A percentile compares a stretch with the other conserved stretches of the same genome.
phyloP scores from a whole-genome alignment of 2,113 vertebrate species.

The Pardalotus punctatus region DNA sequence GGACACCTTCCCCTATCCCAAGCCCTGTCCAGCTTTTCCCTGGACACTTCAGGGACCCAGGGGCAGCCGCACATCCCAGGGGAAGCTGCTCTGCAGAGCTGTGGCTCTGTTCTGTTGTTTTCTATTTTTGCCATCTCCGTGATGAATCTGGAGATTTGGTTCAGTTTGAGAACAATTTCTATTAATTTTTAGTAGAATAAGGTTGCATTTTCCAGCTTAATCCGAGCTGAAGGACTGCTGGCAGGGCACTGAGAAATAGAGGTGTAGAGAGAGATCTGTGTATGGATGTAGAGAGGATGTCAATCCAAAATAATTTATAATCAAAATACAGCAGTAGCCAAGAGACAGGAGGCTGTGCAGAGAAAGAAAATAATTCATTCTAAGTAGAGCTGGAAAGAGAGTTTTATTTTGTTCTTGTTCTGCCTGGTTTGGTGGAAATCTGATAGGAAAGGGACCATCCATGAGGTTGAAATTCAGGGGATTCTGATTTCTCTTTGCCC shows the following conservation, averaged over 20 bases:
- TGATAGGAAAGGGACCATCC: background rate
- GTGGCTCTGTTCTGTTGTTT: background rate
- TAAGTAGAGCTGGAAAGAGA: background rate
- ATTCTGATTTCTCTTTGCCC: background rate
- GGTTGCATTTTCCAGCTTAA: background rate
- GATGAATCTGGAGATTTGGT: background rate
- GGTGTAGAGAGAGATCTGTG: background rate
- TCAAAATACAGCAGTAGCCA: background rate
- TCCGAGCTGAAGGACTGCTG: background rate
- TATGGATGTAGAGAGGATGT: background rate
- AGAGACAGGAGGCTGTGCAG: background rate
- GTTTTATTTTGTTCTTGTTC: background rate
- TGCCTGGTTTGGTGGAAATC: background rate
- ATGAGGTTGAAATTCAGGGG: background rate
- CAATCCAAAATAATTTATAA: conserved; percentile 10
- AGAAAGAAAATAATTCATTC: conserved; percentile 3
- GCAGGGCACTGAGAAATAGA: background rate
- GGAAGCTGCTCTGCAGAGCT: background rate
- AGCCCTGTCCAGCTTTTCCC: rapidly evolving
- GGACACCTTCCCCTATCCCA: background rate
- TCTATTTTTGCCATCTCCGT: background rate
- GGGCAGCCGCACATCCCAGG: background rate
- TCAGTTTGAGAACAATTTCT: background rate
- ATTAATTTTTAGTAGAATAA: background rate
- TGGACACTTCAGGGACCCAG: background rate